Conservation (phyloP, 2,888 invertebrate species). For the Hydraecia micacea region DNA sequence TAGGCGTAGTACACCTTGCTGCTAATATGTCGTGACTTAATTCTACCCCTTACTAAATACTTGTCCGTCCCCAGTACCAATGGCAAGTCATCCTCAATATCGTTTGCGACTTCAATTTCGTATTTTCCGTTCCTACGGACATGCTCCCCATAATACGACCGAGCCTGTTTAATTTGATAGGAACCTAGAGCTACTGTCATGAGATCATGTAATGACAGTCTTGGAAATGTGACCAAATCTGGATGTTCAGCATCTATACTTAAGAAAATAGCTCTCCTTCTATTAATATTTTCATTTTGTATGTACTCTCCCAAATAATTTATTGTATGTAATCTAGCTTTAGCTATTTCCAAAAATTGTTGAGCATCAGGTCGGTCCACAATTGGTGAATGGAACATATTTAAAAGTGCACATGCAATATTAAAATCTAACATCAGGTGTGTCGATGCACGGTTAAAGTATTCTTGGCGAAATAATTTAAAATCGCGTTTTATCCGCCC, state of each 20-base stretch:
- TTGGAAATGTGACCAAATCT: slow-evolving; percentile 4
- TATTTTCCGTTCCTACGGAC: slow-evolving; percentile 4
- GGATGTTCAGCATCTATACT: not conserved
- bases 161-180: too few relatives aligned
- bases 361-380: too few relatives aligned
- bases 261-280: not conserved
- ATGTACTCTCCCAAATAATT: slow-evolving; percentile 11
- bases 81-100: not conserved
- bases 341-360: slow-evolving; percentile 10
- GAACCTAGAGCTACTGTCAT: slow-evolving; percentile 16
- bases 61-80: not conserved
- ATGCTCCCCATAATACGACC: not conserved
- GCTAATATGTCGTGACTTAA: not conserved
- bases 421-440: too few relatives aligned
- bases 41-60: slow-evolving; percentile 13
- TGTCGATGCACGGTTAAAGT: too few relatives aligned
- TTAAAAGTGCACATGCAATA: too few relatives aligned
- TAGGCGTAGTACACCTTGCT: not conserved
- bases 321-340: slow-evolving; percentile 4
- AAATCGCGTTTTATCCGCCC: too few relatives aligned
- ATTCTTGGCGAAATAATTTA: too few relatives aligned
- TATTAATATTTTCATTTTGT: slow-evolving; percentile 9
- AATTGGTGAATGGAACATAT: too few relatives aligned
- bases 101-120: not conserved
- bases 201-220: not conserved